Base-by-base conservation (phyloP, 2,797 vertebrate genomes). In the Pachyuromys duprasi region DNA sequence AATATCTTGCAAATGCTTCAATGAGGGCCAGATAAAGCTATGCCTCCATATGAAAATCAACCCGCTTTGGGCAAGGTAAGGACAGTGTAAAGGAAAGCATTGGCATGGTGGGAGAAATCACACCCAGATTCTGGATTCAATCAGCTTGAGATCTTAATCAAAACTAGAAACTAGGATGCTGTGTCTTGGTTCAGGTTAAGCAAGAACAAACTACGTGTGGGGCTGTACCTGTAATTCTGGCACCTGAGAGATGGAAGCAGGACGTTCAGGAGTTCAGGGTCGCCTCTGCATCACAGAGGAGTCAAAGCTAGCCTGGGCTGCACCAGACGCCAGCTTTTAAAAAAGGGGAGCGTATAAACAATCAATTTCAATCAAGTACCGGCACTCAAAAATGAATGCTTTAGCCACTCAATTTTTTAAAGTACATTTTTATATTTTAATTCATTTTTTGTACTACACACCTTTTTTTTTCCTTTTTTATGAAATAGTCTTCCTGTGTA, bases 31-130 rank as follows among this genome's bases (percentile, higher is more conserved):
- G 26, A 91, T 45, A 65, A 91, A 74, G 36, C 20, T 74, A 45
- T 86, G 49, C 79, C 31, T 80, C 57, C 70, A 92, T 53, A 92
- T 76, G 84, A 92, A 87, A 90, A 84, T 86, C 26, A 82, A 55
- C 24, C 42, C 31, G 24, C 20, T 86, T 0, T 57, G 24, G 93
- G 88, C 8, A 49, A 82, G 45, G 17, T 78, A 36, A 36, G 79
- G 18, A 60, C 24, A 62, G 79, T 45, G 55, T 55, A 86, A 49
- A 45, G 45, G 42, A 93, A 95, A 90, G 78, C 39, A 83, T 1
- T 69, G 69, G 24, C 53, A 36, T 22, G 11, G 3, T 33, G 28
- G 13, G 53, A 9, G 17, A 39, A 14, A 14, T 60, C 33, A 91
- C 69, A 90, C 36, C 53, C 67, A 89, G 13, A 94, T 65, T 91